Evolutionary conservation across 2,888 invertebrate species (phyloP).

Genomic region (Drosophila histrio): DNA sequence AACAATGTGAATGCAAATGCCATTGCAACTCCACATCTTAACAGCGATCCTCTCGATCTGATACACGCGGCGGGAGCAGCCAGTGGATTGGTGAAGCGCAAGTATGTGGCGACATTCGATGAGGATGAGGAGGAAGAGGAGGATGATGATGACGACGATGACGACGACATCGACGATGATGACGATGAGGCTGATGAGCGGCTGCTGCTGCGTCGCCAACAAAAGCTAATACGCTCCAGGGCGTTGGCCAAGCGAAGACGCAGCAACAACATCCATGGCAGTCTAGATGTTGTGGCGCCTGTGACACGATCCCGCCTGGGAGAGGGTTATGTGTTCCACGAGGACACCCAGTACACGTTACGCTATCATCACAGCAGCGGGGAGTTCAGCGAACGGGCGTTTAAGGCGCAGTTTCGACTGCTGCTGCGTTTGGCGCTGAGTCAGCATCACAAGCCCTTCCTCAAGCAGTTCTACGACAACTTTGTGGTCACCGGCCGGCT

Average conservation of each 20-base stretch:
- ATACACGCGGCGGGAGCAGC: constrained; percentile 60
- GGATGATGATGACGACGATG: constrained; percentile 39
- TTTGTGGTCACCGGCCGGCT: constrained; percentile 80
- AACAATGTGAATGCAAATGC: constrained; percentile 57
- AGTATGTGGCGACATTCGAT: constrained; percentile 66
- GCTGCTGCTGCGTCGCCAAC: constrained; percentile 30
- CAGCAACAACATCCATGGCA: constrained; percentile 50
- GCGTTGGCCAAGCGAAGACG: constrained; percentile 55
- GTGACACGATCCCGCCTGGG: constrained; percentile 51
- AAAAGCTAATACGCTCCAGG: constrained; percentile 34
- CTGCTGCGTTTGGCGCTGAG: constrained; percentile 80
- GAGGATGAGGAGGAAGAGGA: constrained; percentile 49
- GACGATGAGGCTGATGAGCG: constrained; percentile 51
- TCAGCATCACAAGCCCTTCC: constrained; percentile 82
- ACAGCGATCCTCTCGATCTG: constrained; percentile 80
- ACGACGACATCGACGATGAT: constrained; percentile 2
- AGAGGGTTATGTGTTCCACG: constrained; percentile 81
- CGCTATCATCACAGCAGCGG: constrained; percentile 82
- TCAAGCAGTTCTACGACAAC: constrained; percentile 82
- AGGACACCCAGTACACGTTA: constrained; percentile 80
- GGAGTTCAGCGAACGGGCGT: constrained; percentile 82
- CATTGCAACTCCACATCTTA: constrained; percentile 11
- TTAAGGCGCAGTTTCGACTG: constrained; percentile 83
- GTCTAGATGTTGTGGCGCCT: constrained; percentile 24
- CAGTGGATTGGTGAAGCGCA: constrained; percentile 67